phyloP scores from a whole-genome alignment of 2,888 invertebrate species.

The Petrolisthes manimaculis region DNA sequence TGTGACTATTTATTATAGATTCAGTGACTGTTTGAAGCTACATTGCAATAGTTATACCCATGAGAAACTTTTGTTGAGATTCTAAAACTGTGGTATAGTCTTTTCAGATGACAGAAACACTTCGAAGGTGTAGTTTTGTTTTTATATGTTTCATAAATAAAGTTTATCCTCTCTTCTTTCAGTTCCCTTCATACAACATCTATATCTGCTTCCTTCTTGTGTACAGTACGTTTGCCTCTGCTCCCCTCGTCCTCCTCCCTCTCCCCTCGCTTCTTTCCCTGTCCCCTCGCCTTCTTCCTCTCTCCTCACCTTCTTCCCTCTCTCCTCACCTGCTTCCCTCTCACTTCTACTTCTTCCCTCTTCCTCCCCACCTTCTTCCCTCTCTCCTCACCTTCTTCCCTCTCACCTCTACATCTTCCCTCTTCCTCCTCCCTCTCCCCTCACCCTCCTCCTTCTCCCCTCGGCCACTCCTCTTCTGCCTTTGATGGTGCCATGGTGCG shows the following conservation, averaged over 20 bases:
- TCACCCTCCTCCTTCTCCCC: neutral
- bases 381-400: neutral
- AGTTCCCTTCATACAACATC: neutral
- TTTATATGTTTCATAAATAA: neutral
- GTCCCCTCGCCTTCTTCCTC: neutral
- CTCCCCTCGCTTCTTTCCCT: neutral
- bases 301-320: neutral
- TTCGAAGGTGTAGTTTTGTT: neutral
- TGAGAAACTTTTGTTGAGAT: too few relatives aligned
- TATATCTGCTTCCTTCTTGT: neutral
- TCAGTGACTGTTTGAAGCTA: neutral
- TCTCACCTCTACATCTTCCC: neutral
- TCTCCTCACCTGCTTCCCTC: neutral
- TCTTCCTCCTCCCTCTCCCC: neutral
- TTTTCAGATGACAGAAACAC: neutral
- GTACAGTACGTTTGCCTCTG: neutral
- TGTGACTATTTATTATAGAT: neutral
- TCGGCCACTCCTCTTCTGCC: neutral
- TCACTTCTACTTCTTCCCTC: neutral
- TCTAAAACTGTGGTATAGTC: too few relatives aligned
- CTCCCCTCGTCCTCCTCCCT: neutral
- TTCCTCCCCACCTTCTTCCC: neutral
- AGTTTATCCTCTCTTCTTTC: neutral
- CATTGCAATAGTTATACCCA: too few relatives aligned
- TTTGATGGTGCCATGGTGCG: conserved; percentile 23